These are phyloP conservation scores for Strigamia transsilvanica DNA, from an alignment of 2,888 invertebrate genomes.

Conservation along the genomic window DNA sequence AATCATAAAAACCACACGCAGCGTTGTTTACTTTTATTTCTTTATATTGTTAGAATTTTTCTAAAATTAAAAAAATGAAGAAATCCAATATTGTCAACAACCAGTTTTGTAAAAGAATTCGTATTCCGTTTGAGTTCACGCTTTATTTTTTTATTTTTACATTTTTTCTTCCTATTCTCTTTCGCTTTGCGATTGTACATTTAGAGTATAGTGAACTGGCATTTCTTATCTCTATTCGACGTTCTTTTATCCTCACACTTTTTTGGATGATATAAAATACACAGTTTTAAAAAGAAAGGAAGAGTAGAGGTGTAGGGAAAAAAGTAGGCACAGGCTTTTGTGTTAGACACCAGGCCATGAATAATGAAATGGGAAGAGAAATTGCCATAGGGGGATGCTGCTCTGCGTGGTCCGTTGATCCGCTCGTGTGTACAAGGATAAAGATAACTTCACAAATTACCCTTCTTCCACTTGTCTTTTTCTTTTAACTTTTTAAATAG, in stretches of 20 bases:
- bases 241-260: constrained; percentile 41
- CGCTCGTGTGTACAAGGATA: constrained; percentile 21
- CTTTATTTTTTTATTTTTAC: constrained; percentile 4
- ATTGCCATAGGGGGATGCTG: constrained; percentile 18
- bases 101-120: not conserved
- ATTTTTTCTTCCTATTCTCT: not conserved
- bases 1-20: not conserved
- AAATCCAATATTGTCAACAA: constrained; percentile 16
- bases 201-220: constrained; percentile 45
- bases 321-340: constrained; percentile 21
- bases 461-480: constrained; percentile 6
- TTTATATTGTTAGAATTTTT: not conserved
- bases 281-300: constrained; percentile 13
- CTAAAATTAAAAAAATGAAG: not conserved
- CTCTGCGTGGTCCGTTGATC: constrained; percentile 29
- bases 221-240: constrained; percentile 37
- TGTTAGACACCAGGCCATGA: constrained; percentile 41
- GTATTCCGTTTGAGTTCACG: not conserved
- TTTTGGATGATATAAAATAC: constrained; percentile 40
- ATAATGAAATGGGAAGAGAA: constrained; percentile 46
- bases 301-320: constrained; percentile 26
- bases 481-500: not conserved
- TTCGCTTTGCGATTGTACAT: constrained; percentile 13
- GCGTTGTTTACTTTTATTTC: not conserved
- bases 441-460: constrained; percentile 36